Evolutionary conservation across 2,888 invertebrate genomes (phyloP).

Genomic region (Hirtodrosophila cameraria): DNA sequence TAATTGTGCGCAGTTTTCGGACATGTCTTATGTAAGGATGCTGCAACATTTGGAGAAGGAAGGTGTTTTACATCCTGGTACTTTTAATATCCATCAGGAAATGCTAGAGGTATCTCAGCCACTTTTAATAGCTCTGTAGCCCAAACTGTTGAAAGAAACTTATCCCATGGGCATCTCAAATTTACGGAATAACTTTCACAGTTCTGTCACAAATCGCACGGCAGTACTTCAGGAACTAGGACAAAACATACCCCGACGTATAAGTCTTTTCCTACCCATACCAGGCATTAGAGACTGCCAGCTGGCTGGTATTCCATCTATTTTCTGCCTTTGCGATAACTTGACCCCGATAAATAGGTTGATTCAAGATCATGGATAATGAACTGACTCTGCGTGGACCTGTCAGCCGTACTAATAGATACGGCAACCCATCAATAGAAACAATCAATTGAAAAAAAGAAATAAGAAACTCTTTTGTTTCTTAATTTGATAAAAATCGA

Average conservation of each 20-base stretch:
- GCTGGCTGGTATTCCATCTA: slow-evolving; percentile 89
- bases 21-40: slow-evolving; percentile 31
- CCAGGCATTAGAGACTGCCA: slow-evolving; percentile 89
- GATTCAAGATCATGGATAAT: no score
- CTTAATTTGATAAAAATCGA: no score
- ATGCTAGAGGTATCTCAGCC: slow-evolving; percentile 94
- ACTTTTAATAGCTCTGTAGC: slow-evolving; percentile 89
- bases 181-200: slow-evolving; percentile 87
- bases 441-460: no score
- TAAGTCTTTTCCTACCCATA: slow-evolving; percentile 91
- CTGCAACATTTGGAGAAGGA: slow-evolving; percentile 61
- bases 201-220: slow-evolving; percentile 87
- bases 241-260: slow-evolving; percentile 85
- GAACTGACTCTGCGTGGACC: no score
- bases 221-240: slow-evolving; percentile 54
- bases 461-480: no score
- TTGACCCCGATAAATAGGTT: slow-evolving; percentile 17
- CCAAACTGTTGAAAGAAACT: slow-evolving; percentile 87
- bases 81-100: slow-evolving; percentile 92
- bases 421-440: background rate
- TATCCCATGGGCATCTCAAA: slow-evolving; percentile 88
- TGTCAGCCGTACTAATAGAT: no score
- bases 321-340: slow-evolving; percentile 93
- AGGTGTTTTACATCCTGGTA: slow-evolving; percentile 86
- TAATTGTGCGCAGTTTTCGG: slow-evolving; percentile 32